Base-by-base conservation (phyloP, 2,888 invertebrate species). In the Xylota segnis region DNA sequence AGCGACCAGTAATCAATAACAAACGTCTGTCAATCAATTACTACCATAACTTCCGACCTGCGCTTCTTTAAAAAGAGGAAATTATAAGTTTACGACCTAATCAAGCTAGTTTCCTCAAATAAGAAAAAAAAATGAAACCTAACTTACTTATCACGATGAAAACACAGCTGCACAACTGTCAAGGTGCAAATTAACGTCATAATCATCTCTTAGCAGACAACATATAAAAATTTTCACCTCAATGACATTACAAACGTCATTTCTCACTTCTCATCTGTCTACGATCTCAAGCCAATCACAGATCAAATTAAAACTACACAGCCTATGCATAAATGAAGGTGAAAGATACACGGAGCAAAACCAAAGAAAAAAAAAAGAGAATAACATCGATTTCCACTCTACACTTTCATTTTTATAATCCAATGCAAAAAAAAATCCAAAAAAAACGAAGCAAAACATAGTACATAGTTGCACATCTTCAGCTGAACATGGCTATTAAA, bases 351-450 rank as follows among this genome's bases (percentile, higher is more conserved):
- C n/a, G 43, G n/a, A n/a, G n/a, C n/a, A n/a, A n/a, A n/a, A n/a
- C n/a, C n/a, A n/a, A 5, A 40, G 23, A 12, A 43, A 43, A 43
- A 59, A 56, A 32, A 37, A 58, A 61, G 14, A 16, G 5, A 45
- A 40, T 40, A n/a, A 43, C 40, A 14, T 23, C 40, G 59, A 37
- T 56, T 56, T 56, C 5, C 56, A 34, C 56, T 66, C 34, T 50
- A 70, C 50, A 61, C 59, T 72, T 72, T 72, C 72, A 72, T 72
- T 72, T 72, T 59, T 61, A 40, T 45, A n/a, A 16, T 29, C 9
- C 18, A n/a, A 6, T 29, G 16, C 40, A 43, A 16, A 29, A 16
- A 27, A 45, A 7, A 56, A 43, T n/a, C n/a, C n/a, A 40, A 63
- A 45, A 18, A 18, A n/a, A 71, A 59, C 18, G 29, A 16, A 61